Percentiles rank a stretch among this genome's conserved stretches.
These are phyloP conservation scores for Parelbella ahira DNA, from an alignment of 2,888 invertebrate genomes.

Conservation along the genomic window DNA sequence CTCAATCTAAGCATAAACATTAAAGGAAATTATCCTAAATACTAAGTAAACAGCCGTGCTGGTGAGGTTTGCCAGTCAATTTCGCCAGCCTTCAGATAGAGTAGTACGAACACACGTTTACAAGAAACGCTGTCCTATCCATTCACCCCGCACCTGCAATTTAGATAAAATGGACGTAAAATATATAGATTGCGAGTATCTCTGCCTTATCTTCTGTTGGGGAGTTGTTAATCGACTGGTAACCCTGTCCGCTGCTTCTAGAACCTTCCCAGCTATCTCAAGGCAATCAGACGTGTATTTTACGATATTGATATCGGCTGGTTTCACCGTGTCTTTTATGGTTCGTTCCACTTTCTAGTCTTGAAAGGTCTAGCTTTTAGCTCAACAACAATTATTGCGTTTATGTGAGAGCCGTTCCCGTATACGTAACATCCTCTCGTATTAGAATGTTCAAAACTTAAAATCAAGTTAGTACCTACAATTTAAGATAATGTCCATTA, in stretches of 20 bases:
- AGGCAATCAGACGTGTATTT: conserved; percentile 29
- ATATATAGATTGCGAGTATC: conserved; percentile 38
- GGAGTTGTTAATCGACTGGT: conserved; percentile 27
- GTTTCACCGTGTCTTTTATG: conserved; percentile 25
- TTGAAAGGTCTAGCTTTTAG: conserved; percentile 20
- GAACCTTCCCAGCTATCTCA: conserved; percentile 34
- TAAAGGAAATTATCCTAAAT: not conserved
- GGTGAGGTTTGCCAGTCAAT: conserved; percentile 1
- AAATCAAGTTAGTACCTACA: no score
- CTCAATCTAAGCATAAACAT: not conserved
- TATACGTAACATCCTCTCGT: conserved; percentile 2
- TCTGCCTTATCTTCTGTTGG: conserved; percentile 31
- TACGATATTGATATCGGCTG: conserved; percentile 23
- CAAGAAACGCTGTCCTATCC: conserved; percentile 36
- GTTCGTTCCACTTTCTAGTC: conserved; percentile 20
- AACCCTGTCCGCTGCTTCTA: conserved; percentile 34
- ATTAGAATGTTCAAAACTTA: no score
- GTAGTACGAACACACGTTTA: conserved; percentile 31
- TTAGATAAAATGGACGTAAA: conserved; percentile 40
- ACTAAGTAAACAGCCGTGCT: conserved; percentile 2
- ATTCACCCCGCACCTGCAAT: conserved; percentile 35
- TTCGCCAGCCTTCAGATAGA: conserved; percentile 8
- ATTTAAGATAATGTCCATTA: no score
- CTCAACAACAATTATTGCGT: conserved; percentile 22
- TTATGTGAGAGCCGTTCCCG: conserved; percentile 2